Evolutionary conservation across 2,113 vertebrate species (phyloP).

Genomic region (Syngnathus typhle): DNA sequence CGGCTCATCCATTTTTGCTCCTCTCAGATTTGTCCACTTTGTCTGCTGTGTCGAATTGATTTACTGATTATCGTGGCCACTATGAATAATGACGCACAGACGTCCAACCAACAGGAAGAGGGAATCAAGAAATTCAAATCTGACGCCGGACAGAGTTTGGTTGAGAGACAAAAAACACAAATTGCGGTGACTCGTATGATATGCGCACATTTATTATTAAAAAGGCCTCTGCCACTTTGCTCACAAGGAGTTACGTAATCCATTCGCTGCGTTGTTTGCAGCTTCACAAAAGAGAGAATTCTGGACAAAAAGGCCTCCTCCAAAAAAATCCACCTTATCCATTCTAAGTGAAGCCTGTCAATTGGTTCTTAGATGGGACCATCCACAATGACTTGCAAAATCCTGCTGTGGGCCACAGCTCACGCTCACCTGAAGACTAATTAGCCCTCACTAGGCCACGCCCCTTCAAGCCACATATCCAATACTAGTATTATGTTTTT

Average conservation of each 20-base stretch:
- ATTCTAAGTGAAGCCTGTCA: too few relatives aligned
- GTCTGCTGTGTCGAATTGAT: constrained; percentile 46
- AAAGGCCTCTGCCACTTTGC: constrained; percentile 19
- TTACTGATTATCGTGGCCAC: constrained; percentile 43
- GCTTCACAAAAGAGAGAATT: background rate
- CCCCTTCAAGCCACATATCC: too few relatives aligned
- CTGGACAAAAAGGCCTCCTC: background rate
- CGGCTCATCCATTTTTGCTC: constrained; percentile 40
- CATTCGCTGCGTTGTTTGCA: constrained; percentile 7
- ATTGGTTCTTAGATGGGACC: too few relatives aligned
- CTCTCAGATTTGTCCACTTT: constrained; percentile 46
- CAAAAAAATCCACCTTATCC: too few relatives aligned
- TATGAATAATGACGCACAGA: constrained; percentile 11
- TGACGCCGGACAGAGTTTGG: constrained; percentile 34
- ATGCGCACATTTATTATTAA: constrained; percentile 38
- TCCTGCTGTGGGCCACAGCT: too few relatives aligned
- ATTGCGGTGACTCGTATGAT: constrained; percentile 8
- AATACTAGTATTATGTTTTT: too few relatives aligned
- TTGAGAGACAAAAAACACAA: constrained; percentile 44
- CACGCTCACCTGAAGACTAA: too few relatives aligned
- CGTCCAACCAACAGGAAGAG: constrained; percentile 31
- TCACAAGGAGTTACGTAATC: constrained; percentile 6
- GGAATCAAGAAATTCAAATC: constrained; percentile 42
- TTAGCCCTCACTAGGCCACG: too few relatives aligned
- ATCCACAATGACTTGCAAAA: too few relatives aligned